phyloP scores from a whole-genome alignment of 2,113 vertebrate species.

The Emydura subglobosa region DNA sequence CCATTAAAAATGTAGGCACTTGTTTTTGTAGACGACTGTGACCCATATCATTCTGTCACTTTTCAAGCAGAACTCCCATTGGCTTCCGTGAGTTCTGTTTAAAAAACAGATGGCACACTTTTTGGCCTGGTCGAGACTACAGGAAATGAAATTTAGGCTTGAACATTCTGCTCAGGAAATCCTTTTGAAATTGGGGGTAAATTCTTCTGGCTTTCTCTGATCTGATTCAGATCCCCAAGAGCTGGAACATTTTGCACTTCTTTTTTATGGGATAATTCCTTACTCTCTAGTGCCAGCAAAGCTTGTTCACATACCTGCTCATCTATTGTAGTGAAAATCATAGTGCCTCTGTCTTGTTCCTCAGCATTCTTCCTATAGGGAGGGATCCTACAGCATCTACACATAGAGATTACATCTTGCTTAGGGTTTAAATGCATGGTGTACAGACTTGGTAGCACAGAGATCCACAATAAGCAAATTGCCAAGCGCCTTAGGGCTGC shows the following conservation, averaged over 20 bases:
- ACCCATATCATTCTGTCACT: conserved; percentile 17
- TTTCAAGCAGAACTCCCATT: conserved; percentile 56
- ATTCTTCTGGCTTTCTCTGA: neutral
- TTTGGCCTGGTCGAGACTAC: neutral
- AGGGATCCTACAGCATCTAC: neutral
- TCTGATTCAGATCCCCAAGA: conserved; percentile 23
- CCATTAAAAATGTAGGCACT: conserved; percentile 9
- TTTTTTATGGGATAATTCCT: neutral
- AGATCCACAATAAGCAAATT: neutral
- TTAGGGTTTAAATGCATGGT: neutral
- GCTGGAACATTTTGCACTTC: neutral
- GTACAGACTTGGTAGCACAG: neutral
- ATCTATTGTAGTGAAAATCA: neutral
- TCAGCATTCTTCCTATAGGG: neutral
- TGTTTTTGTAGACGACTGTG: conserved; percentile 9
- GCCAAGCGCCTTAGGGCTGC: accelerated
- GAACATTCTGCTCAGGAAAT: conserved; percentile 12
- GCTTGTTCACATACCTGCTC: neutral
- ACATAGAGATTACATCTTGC: neutral
- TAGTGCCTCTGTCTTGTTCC: neutral
- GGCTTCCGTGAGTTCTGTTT: neutral
- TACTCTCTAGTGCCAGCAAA: neutral
- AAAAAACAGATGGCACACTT: conserved; percentile 37
- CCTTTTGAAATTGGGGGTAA: neutral
- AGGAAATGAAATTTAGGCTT: neutral